phyloP scores from a whole-genome alignment of 53 echinoderm and acorn worm genomes.

The Paracentrotus lividus region DNA sequence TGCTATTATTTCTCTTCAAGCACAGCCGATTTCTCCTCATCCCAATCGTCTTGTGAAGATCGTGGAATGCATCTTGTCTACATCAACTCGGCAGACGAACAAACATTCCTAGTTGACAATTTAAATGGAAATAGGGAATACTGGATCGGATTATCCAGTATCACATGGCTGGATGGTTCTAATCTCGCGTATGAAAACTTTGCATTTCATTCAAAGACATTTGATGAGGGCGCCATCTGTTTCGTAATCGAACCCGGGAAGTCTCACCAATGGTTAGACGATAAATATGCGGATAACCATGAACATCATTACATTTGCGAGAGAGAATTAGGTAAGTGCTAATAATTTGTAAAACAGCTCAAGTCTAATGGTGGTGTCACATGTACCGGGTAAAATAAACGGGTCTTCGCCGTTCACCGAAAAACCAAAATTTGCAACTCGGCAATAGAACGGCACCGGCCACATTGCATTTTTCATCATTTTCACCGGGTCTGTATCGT shows the following conservation, averaged over 20 bases:
- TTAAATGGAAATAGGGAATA: not conserved
- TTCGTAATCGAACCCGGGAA: not conserved
- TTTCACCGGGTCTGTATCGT: too few species aligned
- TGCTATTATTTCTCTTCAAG: not conserved
- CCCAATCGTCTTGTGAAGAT: not conserved
- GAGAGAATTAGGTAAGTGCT: too few species aligned
- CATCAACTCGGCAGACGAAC: not conserved
- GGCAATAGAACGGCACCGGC: too few species aligned
- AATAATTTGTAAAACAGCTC: too few species aligned
- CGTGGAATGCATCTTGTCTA: not conserved
- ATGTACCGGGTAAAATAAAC: too few species aligned
- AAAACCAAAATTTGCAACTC: too few species aligned
- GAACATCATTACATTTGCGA: not conserved
- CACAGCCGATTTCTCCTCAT: not conserved
- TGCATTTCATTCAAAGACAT: not conserved
- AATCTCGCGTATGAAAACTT: not conserved
- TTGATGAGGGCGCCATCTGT: not conserved
- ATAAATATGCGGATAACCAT: not conserved
- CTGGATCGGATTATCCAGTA: constrained; percentile 23
- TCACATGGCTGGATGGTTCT: not conserved
- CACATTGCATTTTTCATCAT: too few species aligned
- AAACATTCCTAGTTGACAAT: not conserved
- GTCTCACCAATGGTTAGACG: not conserved
- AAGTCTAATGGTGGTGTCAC: too few species aligned
- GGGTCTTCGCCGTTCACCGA: too few species aligned